phyloP scores from a whole-genome alignment of 2,888 invertebrate species.

The Carpatolechia fugitivella region DNA sequence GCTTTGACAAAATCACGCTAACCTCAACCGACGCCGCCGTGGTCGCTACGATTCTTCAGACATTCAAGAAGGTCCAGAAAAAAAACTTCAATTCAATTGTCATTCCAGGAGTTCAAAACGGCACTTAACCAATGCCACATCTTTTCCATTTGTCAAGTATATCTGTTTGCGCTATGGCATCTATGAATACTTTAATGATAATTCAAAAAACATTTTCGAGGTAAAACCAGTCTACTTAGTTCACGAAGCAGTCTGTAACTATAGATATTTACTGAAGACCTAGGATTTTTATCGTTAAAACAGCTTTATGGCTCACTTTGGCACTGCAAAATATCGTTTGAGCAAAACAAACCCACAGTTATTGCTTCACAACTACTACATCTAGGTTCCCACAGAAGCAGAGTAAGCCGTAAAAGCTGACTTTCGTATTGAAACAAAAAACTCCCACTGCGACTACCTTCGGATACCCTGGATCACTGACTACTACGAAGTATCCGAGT shows the following conservation, averaged over 20 bases:
- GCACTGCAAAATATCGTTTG: constrained; percentile 70
- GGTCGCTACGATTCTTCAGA: constrained; percentile 5
- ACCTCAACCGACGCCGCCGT: constrained; percentile 2
- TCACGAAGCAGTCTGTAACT: constrained; percentile 73
- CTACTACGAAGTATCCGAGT: constrained; percentile 26
- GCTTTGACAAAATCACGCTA: constrained; percentile 37
- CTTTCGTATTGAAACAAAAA: constrained; percentile 40
- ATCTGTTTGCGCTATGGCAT: constrained; percentile 60
- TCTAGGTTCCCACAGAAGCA: constrained; percentile 60
- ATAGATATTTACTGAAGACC: constrained; percentile 71
- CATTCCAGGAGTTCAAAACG: constrained; percentile 36
- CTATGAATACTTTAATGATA: constrained; percentile 53
- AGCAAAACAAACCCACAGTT: constrained; percentile 63
- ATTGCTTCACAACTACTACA: constrained; percentile 43
- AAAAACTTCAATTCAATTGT: constrained; percentile 54
- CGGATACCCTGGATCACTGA: constrained; percentile 29
- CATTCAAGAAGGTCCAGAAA: constrained; percentile 51
- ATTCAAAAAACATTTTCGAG: constrained; percentile 62
- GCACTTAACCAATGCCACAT: constrained; percentile 47
- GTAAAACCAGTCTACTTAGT: constrained; percentile 74
- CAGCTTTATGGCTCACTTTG: constrained; percentile 77
- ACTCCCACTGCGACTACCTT: constrained; percentile 37
- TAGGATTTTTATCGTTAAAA: constrained; percentile 56
- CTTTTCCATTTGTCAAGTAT: constrained; percentile 49
- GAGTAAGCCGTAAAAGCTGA: constrained; percentile 76